phyloP scores from a whole-genome alignment of 2,113 vertebrate genomes.

The Asarcornis scutulata region DNA sequence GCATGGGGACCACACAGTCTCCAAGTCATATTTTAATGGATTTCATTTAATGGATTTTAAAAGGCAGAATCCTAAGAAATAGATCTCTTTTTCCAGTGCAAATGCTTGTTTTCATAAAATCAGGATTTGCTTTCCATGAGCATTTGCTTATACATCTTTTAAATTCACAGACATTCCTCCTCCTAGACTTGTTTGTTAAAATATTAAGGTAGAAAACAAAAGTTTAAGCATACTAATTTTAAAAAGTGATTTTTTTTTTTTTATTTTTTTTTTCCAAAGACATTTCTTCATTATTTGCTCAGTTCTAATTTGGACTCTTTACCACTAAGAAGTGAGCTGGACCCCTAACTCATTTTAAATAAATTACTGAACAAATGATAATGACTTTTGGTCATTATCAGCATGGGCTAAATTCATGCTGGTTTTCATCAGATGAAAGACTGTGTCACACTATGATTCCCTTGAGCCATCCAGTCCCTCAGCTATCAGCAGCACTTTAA shows the following conservation, averaged over 20 bases:
- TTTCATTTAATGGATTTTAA: not conserved
- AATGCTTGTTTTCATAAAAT: conserved; percentile 23
- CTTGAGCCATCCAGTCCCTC: conserved; percentile 68
- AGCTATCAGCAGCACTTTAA: conserved; percentile 70
- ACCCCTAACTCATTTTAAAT: conserved; percentile 65
- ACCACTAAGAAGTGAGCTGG: conserved; percentile 9
- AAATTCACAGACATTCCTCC: not conserved
- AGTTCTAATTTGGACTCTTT: conserved; percentile 35
- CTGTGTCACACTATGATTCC: conserved; percentile 62
- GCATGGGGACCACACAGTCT: not conserved
- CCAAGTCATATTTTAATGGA: not conserved
- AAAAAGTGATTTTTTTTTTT: not conserved
- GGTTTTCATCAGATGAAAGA: conserved; percentile 73
- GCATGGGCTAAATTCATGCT: conserved; percentile 62
- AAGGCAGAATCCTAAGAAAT: not conserved
- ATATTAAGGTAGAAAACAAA: conserved; percentile 6
- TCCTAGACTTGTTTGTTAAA: conserved; percentile 15
- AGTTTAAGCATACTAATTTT: not conserved
- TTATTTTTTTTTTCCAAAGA: not conserved
- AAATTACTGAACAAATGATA: conserved; percentile 67
- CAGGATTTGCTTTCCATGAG: not conserved
- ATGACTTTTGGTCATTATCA: conserved; percentile 68
- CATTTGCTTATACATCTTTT: not conserved
- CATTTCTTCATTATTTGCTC: conserved; percentile 31
- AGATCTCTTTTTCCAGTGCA: not conserved